phyloP scores from a whole-genome alignment of 2,113 vertebrate genomes.

The Sisor rabdophorus region DNA sequence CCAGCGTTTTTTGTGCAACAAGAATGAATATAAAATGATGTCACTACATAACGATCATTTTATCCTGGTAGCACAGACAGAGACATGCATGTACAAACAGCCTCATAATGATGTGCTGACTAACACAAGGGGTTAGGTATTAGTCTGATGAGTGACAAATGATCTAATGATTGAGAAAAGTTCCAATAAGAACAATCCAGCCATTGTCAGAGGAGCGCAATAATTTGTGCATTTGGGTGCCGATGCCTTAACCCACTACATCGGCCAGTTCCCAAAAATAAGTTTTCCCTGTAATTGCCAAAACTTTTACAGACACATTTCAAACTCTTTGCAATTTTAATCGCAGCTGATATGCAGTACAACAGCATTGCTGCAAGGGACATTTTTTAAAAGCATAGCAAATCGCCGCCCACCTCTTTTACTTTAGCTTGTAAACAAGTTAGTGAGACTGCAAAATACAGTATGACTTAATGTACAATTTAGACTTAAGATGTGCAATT shows the following conservation, averaged over 20 bases:
- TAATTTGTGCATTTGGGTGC: no score
- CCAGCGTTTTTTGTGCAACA: no score
- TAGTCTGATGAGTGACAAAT: slow-evolving; percentile 16
- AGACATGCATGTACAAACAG: background rate
- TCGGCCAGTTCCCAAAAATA: no score
- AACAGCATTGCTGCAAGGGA: background rate
- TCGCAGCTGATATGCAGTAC: background rate
- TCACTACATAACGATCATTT: background rate
- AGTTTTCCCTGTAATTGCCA: no score
- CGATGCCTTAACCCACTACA: no score
- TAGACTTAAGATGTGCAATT: background rate
- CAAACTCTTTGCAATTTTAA: no score
- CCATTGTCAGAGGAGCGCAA: slow-evolving; percentile 36
- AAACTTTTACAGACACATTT: no score
- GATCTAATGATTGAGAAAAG: slow-evolving; percentile 38
- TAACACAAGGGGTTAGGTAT: background rate
- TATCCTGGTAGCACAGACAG: no score
- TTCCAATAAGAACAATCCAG: slow-evolving; percentile 21
- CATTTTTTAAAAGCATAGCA: no score
- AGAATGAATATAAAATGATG: background rate
- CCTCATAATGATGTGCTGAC: slow-evolving; percentile 7
- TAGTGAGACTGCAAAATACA: background rate
- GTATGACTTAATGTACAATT: no score
- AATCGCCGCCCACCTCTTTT: no score
- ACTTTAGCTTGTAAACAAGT: background rate